These are phyloP conservation scores for Tiliqua scincoides DNA, from an alignment of 2,113 vertebrate species.

Conservation along the genomic window DNA sequence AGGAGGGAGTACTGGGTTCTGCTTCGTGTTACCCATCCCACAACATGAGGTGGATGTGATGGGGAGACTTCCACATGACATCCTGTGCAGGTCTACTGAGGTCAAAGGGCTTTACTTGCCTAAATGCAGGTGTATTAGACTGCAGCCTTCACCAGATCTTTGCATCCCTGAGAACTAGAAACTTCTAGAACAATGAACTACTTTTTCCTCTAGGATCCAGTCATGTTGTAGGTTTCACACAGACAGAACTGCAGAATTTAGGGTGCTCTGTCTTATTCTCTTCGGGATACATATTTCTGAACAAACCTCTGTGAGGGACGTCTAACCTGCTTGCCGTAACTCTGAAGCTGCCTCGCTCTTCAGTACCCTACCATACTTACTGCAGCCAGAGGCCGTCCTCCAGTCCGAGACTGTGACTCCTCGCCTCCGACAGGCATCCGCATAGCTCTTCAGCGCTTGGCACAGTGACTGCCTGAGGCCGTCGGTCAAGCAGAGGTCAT, in stretches of 20 bases:
- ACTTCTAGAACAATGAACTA: background rate
- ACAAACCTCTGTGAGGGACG: background rate
- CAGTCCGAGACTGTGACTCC: constrained; percentile 73
- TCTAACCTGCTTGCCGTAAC: background rate
- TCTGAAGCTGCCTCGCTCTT: background rate
- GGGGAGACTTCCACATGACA: no score
- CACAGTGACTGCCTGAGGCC: constrained; percentile 67
- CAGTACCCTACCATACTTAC: constrained; percentile 74
- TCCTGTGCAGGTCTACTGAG: no score
- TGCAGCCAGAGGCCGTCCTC: constrained; percentile 73
- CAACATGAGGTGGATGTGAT: background rate
- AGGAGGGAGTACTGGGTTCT: background rate
- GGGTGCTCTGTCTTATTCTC: background rate
- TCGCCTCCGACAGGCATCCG: constrained; percentile 64
- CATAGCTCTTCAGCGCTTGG: constrained; percentile 68
- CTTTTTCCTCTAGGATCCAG: background rate
- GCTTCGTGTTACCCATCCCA: background rate
- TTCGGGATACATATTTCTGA: background rate
- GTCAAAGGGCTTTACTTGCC: no score
- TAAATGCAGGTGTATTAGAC: no score
- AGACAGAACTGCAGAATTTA: background rate
- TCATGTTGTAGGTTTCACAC: background rate
- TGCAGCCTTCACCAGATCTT: no score
- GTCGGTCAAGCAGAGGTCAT: constrained; percentile 70
- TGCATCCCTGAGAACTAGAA: background rate